Conservation (phyloP, 2,888 invertebrate species). For the Eumacrocentrus americanus region DNA sequence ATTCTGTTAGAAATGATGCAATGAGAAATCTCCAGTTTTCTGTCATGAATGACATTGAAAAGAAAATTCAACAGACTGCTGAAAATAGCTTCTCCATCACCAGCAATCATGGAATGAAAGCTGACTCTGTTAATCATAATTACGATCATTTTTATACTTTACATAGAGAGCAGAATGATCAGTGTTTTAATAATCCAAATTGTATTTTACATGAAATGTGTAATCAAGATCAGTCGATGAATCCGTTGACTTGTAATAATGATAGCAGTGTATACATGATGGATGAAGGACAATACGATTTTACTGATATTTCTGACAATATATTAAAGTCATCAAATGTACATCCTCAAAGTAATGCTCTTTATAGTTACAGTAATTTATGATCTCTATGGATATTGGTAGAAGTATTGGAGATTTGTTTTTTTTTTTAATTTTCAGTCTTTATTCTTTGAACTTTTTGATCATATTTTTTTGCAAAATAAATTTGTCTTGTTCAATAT, state of each 20-base stretch:
- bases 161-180: not conserved
- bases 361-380: not conserved
- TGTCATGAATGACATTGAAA: too few relatives aligned
- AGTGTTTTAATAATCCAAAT: not conserved
- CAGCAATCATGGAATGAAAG: too few relatives aligned
- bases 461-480: constrained; percentile 19
- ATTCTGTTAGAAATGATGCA: too few relatives aligned
- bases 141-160: too few relatives aligned
- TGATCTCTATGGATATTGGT: not conserved
- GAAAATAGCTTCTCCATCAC: too few relatives aligned
- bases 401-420: not conserved
- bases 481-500: constrained; percentile 1
- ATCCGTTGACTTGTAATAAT: too few relatives aligned
- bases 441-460: not conserved
- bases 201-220: not conserved
- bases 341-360: not conserved
- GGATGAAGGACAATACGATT: not conserved
- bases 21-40: too few relatives aligned
- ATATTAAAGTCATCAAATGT: not conserved
- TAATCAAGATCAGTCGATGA: too few relatives aligned
- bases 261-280: not conserved
- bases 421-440: constrained; percentile 20
- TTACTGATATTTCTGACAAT: not conserved
- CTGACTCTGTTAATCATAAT: too few relatives aligned
- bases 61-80: too few relatives aligned